Evolutionary conservation across 2,113 vertebrate species (phyloP), one percentile per base, ranked within the genome.

Genomic region (Seriola aureovittata): DNA sequence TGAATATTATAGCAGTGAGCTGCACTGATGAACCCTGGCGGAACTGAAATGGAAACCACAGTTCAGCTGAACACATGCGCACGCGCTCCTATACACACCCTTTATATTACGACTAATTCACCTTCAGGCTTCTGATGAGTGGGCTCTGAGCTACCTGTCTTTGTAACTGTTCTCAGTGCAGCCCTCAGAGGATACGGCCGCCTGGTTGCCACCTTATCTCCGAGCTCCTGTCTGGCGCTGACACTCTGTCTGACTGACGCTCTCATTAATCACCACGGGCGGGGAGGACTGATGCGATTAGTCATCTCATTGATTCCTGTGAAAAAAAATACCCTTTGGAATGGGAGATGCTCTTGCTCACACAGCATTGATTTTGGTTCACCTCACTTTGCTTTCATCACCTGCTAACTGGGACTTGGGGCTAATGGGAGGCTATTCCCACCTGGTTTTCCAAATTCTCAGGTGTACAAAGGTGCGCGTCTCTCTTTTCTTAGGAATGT

Each of bases 241-340:
- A 92, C 90, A 93, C 89, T 88, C 78, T 36, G 54, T 82, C 84
- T 89, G 88, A 93, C 79, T 93, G 93, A 94, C 89, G 86, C 77
- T 70, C 82, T 84, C 93, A 96, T 96, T 94, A 93, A 93, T 95
- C 94, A 96, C 76, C 1, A 54, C 25, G 19, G 88, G 89, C 85
- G 84, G 78, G 72, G 64, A 85, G 91, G 93, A 95, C 92, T 92
- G 93, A 95, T 94, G 93, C 85, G 87, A 95, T 95, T 94, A 95
- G 92, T 95, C 94, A 94, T 95, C 93, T 92, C 93, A 95, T 94
- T 95, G 94, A 95, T 95, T 94, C 85, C 84, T 71, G 72, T 19
- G 82, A 65, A 88, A 87, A 88, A 87, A 92, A 93, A 87, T 84
- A 81, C 82, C 88, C 85, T 89, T 90, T 89, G 81, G 84, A 90